These are phyloP conservation scores for Pteropus alecto DNA, from an alignment of 2,113 vertebrate genomes.

Conservation along the genomic window DNA sequence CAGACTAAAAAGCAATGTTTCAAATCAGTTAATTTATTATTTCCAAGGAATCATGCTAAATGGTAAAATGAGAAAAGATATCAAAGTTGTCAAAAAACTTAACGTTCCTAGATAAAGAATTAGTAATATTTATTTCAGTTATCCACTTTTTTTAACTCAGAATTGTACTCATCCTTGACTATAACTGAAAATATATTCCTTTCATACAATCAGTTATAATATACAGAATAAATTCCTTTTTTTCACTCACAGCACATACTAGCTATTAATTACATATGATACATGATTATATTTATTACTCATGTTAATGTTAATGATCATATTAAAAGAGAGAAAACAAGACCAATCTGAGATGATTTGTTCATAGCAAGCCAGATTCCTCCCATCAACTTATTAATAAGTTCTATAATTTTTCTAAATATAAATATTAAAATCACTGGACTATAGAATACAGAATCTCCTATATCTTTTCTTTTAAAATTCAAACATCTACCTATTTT, in stretches of 20 bases:
- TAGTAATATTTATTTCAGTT: background rate
- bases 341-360: background rate
- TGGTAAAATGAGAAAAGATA: background rate
- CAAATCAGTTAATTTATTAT: background rate
- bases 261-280: no score
- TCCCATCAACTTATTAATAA: background rate
- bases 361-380: background rate
- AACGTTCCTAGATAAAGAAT: background rate
- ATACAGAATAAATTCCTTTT: background rate
- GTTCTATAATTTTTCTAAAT: background rate
- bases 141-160: background rate
- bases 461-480: background rate
- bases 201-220: background rate
- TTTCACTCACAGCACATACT: background rate
- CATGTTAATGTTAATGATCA: no score
- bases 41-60: background rate
- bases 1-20: background rate
- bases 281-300: background rate
- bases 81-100: background rate
- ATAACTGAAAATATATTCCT: background rate
- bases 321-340: background rate
- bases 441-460: background rate
- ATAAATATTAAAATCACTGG: background rate
- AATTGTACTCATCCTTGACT: background rate
- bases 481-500: background rate